Base-by-base conservation (phyloP, 2,888 invertebrate genomes). In the Philaethria dido region DNA sequence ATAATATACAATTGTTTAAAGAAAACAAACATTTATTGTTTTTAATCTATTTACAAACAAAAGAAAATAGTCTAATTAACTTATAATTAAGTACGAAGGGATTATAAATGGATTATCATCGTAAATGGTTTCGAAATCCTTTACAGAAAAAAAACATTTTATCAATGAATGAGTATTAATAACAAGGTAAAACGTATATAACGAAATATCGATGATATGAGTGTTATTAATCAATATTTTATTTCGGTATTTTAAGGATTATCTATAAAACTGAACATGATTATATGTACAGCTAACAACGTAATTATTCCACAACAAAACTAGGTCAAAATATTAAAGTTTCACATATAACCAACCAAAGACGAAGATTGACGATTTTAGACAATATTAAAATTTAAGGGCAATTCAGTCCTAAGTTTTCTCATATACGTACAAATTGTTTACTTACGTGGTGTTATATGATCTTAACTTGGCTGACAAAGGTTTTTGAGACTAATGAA, bases 391-490 rank as follows among this genome's bases (percentile, higher is more conserved):
- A 57, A 57, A 57, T 57, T 39, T 57, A 39, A 55, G 11, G 9
- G 22, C n/a, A 57, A 57, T 57, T 57, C 22, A 22, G 22, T 42
- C 6, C 22, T 9, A 57, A 42, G 22, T 57, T 57, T 42, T n/a
- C 57, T 25, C 42, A 42, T 57, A 22, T 42, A 57, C 42, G 22
- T 57, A 57, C n/a, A 57, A 42, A 57, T 42, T 57, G 39, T 57
- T 57, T 39, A 57, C 39, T 22, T 39, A 57, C 39, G 11, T n/a
- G n/a, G 20, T 20, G 20, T 22, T 39, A 57, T 22, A 42, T 39
- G 22, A 39, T 20, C 39, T 42, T 39, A 39, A 39, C 39, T 42
- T 42, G 5, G n/a, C 22, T 52, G 29, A 16, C n/a, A 57, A 22
- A 39, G 18, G 5, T 22, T 48, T 18, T 18, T 22, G 25, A 29